A percentile compares a stretch with the other conserved stretches of the same genome.
phyloP scores from a whole-genome alignment of 2,797 vertebrate genomes.

The Trematomus bernacchii region DNA sequence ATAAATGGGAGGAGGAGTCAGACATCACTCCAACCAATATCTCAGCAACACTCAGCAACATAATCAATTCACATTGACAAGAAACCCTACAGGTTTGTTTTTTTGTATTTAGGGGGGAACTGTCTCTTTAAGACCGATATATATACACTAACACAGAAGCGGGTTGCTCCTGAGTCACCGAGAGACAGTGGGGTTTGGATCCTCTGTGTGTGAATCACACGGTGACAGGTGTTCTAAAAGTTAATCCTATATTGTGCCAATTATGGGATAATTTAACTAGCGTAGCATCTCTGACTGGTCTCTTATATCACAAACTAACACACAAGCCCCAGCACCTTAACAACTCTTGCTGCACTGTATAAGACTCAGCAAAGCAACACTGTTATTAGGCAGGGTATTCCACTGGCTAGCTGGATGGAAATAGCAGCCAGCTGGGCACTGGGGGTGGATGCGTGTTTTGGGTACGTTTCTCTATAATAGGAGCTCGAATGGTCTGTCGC shows the following conservation, averaged over 20 bases:
- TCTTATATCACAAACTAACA: neutral
- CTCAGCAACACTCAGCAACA: too few relatives aligned
- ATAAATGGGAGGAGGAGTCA: too few relatives aligned
- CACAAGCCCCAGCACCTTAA: neutral
- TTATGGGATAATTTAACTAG: neutral
- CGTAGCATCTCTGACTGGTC: neutral
- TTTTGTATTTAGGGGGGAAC: too few relatives aligned
- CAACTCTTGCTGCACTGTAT: neutral
- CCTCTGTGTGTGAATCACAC: neutral
- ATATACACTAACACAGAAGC: neutral
- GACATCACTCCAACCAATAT: too few relatives aligned
- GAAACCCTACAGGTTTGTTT: too few relatives aligned
- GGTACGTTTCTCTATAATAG: slow-evolving; percentile 1
- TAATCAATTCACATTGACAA: too few relatives aligned
- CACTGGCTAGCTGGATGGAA: slow-evolving; percentile 31
- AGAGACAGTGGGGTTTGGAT: neutral
- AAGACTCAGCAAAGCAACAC: slow-evolving; percentile 14
- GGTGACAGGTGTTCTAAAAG: neutral
- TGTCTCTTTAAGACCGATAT: neutral
- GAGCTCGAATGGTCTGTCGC: slow-evolving; percentile 5
- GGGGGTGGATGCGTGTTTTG: neutral
- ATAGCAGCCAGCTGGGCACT: slow-evolving; percentile 31
- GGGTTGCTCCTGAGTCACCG: neutral
- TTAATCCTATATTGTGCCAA: neutral
- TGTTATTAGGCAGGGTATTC: slow-evolving; percentile 19